Conservation (phyloP, 2,888 invertebrate genomes). For the Stenodema calcarata region DNA sequence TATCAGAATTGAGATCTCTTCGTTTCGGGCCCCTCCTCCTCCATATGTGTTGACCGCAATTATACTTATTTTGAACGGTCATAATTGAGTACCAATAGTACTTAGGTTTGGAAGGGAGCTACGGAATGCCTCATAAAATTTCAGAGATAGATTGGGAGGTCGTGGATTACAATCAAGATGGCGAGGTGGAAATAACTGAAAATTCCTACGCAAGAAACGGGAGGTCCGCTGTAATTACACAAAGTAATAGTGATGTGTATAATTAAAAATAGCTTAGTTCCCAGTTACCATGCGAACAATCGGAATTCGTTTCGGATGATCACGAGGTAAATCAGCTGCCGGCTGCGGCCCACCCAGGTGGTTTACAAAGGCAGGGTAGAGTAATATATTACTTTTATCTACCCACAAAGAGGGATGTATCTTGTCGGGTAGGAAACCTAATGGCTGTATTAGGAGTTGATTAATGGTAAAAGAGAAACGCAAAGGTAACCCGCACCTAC, state of each 20-base stretch:
- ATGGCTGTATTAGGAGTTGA: neutral
- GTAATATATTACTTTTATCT: neutral
- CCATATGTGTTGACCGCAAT: no score
- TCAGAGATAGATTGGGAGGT: no score
- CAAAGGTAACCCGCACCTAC: neutral
- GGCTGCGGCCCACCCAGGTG: neutral
- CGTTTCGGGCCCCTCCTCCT: no score
- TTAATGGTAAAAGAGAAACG: neutral
- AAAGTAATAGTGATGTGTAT: neutral
- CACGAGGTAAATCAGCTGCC: neutral
- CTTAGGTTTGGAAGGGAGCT: no score
- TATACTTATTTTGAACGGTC: no score
- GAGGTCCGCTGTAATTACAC: no score
- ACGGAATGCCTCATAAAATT: no score
- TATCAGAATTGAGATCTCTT: no score
- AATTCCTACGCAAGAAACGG: no score
- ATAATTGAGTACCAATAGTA: no score
- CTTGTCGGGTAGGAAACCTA: neutral
- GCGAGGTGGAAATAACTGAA: no score
- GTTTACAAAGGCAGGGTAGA: neutral
- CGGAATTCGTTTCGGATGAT: neutral
- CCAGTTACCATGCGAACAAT: neutral
- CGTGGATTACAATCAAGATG: no score
- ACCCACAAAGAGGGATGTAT: neutral
- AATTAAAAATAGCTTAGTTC: neutral